Percentiles rank a stretch among this genome's conserved stretches.
Evolutionary conservation across 2,797 vertebrate genomes (phyloP).

Genomic region (Salmo trutta): DNA sequence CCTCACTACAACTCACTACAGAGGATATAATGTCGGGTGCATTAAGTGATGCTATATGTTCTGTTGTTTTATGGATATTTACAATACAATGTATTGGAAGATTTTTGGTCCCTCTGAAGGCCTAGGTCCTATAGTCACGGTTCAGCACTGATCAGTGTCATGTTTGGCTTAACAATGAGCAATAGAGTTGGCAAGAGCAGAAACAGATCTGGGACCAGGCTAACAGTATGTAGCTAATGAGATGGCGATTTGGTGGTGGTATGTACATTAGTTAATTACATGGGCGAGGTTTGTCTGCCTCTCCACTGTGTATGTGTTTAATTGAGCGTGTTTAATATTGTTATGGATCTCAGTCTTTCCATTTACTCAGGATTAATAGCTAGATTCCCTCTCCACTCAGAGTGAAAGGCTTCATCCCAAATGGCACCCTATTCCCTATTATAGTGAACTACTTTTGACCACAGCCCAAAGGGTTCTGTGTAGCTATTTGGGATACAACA

Average conservation of each 20-base stretch:
- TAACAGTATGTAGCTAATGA: neutral
- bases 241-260: neutral
- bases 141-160: too few species aligned
- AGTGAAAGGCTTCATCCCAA: neutral
- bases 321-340: conserved; percentile 6
- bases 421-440: neutral
- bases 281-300: neutral
- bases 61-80: too few species aligned
- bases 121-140: too few species aligned
- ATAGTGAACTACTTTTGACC: neutral
- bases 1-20: too few species aligned
- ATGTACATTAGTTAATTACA: neutral
- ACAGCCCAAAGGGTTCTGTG: neutral
- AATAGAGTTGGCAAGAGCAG: too few species aligned
- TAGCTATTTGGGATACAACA: neutral
- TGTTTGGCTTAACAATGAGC: too few species aligned
- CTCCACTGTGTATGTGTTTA: neutral
- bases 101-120: too few species aligned
- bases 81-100: too few species aligned
- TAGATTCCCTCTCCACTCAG: neutral
- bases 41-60: too few species aligned
- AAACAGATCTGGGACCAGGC: neutral
- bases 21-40: too few species aligned
- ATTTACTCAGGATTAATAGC: conserved; percentile 6
- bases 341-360: neutral